Percentiles rank a stretch among this genome's conserved stretches.
These are phyloP conservation scores for Acipenser ruthenus DNA, from an alignment of 2,797 vertebrate species.

Conservation along the genomic window DNA sequence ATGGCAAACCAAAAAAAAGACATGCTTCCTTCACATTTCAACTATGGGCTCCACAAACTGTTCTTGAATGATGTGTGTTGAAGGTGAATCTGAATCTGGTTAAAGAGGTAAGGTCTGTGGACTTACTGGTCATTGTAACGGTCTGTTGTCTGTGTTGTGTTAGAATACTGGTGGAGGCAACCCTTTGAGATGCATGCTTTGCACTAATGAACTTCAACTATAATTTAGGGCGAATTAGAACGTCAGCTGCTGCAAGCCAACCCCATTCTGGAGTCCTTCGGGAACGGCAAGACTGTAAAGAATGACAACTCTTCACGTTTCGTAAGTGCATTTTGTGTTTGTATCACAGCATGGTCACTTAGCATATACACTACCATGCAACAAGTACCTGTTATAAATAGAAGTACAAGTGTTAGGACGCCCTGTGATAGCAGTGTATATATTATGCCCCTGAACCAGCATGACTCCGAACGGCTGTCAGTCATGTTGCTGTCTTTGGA, in stretches of 20 bases:
- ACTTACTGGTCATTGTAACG: not conserved
- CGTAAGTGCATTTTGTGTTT: conserved; percentile 63
- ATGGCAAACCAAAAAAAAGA: conserved; percentile 1
- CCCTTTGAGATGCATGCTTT: conserved; percentile 10
- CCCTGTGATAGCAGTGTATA: not conserved
- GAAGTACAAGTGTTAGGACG: not conserved
- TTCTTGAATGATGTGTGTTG: not conserved
- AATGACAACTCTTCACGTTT: conserved; percentile 98
- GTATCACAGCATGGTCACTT: not conserved
- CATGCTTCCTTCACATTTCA: not conserved
- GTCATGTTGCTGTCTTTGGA: not conserved
- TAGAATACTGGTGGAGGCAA: conserved; percentile 5
- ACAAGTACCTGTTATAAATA: no score
- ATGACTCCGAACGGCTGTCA: not conserved
- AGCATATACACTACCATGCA: no score
- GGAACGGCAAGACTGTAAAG: conserved; percentile 97
- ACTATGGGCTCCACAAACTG: not conserved
- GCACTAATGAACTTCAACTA: conserved; percentile 8
- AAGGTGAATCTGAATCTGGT: not conserved
- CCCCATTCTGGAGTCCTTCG: conserved; percentile 94
- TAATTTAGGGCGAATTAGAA: conserved; percentile 84
- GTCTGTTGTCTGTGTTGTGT: conserved; percentile 2
- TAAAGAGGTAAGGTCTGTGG: not conserved
- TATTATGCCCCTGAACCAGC: not conserved
- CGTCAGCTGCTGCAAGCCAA: conserved; percentile 96